phyloP scores from a whole-genome alignment of 1,140 invertebrate genomes.

The Trichogramma pretiosum region DNA sequence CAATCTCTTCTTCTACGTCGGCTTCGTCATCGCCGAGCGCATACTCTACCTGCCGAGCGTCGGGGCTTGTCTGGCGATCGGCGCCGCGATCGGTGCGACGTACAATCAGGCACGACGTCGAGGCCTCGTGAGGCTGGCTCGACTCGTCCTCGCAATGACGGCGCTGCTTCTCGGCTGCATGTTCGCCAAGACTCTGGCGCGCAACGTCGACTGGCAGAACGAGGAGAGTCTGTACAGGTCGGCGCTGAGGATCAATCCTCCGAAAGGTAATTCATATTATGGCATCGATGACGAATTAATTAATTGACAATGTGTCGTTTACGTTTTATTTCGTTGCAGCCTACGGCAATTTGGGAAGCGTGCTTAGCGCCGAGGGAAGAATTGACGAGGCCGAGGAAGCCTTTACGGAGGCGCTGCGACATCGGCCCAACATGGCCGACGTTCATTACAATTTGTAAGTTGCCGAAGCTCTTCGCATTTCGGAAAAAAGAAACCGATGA shows the following conservation, averaged over 20 bases:
- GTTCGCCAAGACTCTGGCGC: slow-evolving; percentile 60
- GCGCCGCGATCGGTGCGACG: slow-evolving; percentile 50
- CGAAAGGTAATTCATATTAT: slow-evolving; percentile 68
- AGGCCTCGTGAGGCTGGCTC: slow-evolving; percentile 40
- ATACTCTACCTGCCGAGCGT: slow-evolving; percentile 93
- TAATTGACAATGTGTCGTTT: neutral
- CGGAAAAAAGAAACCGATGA: too few species aligned
- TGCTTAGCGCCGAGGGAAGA: slow-evolving; percentile 77
- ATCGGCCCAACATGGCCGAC: slow-evolving; percentile 91
- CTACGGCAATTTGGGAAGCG: slow-evolving; percentile 86
- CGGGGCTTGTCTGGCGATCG: slow-evolving; percentile 83
- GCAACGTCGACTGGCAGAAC: slow-evolving; percentile 85
- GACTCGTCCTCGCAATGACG: slow-evolving; percentile 44
- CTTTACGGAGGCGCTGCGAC: slow-evolving; percentile 74
- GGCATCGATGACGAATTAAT: neutral
- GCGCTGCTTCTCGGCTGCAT: slow-evolving; percentile 62
- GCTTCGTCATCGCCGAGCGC: slow-evolving; percentile 93
- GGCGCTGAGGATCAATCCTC: slow-evolving; percentile 85
- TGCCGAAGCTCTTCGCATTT: too few species aligned
- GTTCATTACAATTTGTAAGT: slow-evolving; percentile 97
- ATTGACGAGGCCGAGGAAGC: slow-evolving; percentile 78
- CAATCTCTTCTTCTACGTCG: slow-evolving; percentile 91
- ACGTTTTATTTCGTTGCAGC: slow-evolving; percentile 54
- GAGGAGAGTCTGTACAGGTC: slow-evolving; percentile 90
- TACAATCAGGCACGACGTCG: slow-evolving; percentile 34